These are phyloP conservation scores for Danio albolineatus DNA, from an alignment of 2,797 vertebrate genomes.

Conservation along the genomic window DNA sequence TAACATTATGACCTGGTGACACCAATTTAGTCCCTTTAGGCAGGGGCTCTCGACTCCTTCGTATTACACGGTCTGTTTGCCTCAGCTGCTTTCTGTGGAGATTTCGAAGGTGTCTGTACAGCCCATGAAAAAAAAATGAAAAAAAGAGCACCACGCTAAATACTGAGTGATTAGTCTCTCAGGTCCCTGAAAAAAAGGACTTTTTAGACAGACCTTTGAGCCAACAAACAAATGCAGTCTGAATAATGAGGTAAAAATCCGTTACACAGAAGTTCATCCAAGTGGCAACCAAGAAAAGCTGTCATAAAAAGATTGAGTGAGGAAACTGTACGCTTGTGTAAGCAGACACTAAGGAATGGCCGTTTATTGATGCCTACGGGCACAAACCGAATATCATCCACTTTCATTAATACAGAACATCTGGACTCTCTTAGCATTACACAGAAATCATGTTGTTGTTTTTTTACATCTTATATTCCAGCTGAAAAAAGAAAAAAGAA, in stretches of 20 bases:
- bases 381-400: conserved; percentile 10
- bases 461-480: conserved; percentile 24
- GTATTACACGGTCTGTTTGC: conserved; percentile 42
- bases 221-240: conserved; percentile 3
- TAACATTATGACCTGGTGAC: conserved; percentile 84
- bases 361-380: conserved; percentile 15
- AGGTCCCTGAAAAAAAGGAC: conserved; percentile 9
- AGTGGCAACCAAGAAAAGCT: conserved; percentile 34
- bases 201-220: conserved; percentile 4
- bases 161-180: neutral
- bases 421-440: neutral
- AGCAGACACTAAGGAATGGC: neutral
- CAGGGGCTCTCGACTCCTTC: conserved; percentile 55
- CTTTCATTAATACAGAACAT: conserved; percentile 13
- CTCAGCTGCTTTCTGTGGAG: conserved; percentile 30
- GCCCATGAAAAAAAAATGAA: neutral
- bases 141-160: neutral
- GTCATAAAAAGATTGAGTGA: conserved; percentile 1
- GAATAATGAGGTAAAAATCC: conserved; percentile 2
- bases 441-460: neutral
- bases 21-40: conserved; percentile 76
- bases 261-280: conserved; percentile 41
- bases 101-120: conserved; percentile 42
- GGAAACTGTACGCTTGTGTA: conserved; percentile 13
- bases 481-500: neutral